Percentiles rank a stretch among this genome's conserved stretches.
Evolutionary conservation across 2,888 invertebrate genomes (phyloP).

Genomic region (Drosophila parthenogenetica): DNA sequence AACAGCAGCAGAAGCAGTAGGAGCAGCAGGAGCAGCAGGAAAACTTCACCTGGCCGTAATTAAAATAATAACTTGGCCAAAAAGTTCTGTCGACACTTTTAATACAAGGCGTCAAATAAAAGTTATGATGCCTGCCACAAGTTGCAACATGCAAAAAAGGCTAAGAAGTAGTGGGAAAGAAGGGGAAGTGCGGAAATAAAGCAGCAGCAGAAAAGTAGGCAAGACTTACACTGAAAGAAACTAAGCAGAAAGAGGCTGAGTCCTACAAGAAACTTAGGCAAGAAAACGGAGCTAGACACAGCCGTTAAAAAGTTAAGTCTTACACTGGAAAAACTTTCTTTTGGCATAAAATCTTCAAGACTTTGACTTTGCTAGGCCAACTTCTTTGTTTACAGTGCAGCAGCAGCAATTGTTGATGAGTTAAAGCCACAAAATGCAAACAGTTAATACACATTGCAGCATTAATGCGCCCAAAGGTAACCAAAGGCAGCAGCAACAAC

Average conservation of each 20-base stretch:
- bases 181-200: not conserved
- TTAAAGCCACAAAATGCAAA: constrained; percentile 31
- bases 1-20: not conserved
- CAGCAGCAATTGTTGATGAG: not conserved
- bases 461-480: constrained; percentile 47
- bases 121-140: constrained; percentile 36
- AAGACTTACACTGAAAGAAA: constrained; percentile 3
- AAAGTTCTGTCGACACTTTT: constrained; percentile 62
- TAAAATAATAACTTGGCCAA: constrained; percentile 49
- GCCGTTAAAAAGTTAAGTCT: too few relatives aligned
- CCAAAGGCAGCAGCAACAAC: constrained; percentile 12
- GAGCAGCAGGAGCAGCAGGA: not conserved
- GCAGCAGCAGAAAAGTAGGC: not conserved
- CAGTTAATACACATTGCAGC: constrained; percentile 43
- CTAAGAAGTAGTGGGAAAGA: not conserved
- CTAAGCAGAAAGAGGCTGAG: too few relatives aligned
- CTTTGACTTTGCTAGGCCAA: not conserved
- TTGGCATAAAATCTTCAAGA: too few relatives aligned
- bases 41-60: constrained; percentile 27
- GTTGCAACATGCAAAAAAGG: constrained; percentile 12
- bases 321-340: too few relatives aligned
- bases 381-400: not conserved
- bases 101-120: constrained; percentile 65
- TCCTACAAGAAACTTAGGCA: too few relatives aligned
- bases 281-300: too few relatives aligned